Evolutionary conservation across 2,888 invertebrate species (phyloP).

Genomic region (Hydrotaea cyrtoneurina): DNA sequence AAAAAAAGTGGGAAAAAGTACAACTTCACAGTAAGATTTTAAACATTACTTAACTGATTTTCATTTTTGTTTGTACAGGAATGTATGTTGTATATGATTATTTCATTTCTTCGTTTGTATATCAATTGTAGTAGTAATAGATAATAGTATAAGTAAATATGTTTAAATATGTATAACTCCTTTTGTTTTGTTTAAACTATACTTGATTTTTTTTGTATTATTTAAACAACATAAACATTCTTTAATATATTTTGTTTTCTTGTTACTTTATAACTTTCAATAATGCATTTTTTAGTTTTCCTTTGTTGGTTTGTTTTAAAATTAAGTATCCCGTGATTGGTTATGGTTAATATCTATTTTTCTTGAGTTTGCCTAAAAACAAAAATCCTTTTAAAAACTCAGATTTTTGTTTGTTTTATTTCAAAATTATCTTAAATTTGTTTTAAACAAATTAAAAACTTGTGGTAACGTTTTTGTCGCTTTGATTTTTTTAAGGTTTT

Average conservation of each 20-base stretch:
- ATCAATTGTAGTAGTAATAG: constrained; percentile 55
- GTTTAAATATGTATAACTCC: constrained; percentile 58
- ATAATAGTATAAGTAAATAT: constrained; percentile 59
- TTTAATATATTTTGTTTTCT: constrained; percentile 10
- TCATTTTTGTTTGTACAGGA: constrained; percentile 74
- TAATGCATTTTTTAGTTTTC: constrained; percentile 45
- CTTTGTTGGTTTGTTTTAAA: constrained; percentile 49
- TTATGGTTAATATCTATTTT: constrained; percentile 61
- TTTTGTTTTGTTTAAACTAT: constrained; percentile 45
- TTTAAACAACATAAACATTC: constrained; percentile 48
- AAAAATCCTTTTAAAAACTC: not conserved
- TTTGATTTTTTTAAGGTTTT: not conserved
- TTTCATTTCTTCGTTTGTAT: constrained; percentile 59
- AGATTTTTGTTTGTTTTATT: constrained; percentile 19
- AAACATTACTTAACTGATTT: constrained; percentile 44
- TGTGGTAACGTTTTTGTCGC: not conserved
- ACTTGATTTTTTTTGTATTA: constrained; percentile 4
- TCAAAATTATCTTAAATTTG: constrained; percentile 8
- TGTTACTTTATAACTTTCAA: constrained; percentile 28
- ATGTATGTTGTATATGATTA: constrained; percentile 73
- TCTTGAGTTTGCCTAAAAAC: constrained; percentile 38
- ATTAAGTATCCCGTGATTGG: constrained; percentile 35
- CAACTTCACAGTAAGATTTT: constrained; percentile 52
- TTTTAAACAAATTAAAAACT: not conserved
- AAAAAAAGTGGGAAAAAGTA: constrained; percentile 58